Conservation (phyloP, 2,888 invertebrate species). For the Eilema sororculum region DNA sequence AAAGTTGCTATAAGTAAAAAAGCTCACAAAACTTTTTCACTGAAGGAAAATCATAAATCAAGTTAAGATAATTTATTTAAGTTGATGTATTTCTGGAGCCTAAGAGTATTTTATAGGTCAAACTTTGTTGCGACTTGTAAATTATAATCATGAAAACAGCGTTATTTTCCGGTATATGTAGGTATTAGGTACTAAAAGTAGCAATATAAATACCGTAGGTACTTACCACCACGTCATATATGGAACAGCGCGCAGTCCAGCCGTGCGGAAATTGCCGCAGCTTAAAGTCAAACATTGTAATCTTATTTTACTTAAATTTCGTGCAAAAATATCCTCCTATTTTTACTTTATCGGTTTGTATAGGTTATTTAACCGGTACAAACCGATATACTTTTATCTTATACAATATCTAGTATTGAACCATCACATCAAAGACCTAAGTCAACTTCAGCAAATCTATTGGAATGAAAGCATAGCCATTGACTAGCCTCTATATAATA, state of each 20-base stretch:
- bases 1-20: background rate
- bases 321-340: background rate
- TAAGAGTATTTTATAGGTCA: background rate
- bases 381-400: no score
- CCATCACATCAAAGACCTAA: background rate
- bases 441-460: background rate
- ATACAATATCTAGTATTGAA: background rate
- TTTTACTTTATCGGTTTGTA: background rate
- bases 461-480: background rate
- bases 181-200: no score
- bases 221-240: no score
- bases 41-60: background rate
- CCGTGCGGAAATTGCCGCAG: background rate
- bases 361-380: no score
- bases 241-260: background rate
- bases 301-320: background rate
- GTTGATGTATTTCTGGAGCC: background rate
- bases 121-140: no score
- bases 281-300: background rate
- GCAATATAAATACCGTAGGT: no score
- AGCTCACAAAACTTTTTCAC: background rate
- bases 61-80: conserved; percentile 1
- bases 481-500: background rate
- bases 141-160: no score
- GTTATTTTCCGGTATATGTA: no score